Base-by-base conservation (phyloP, 37 sponge, comb jelly and placozoan genomes). In the Bolinopsis microptera region DNA sequence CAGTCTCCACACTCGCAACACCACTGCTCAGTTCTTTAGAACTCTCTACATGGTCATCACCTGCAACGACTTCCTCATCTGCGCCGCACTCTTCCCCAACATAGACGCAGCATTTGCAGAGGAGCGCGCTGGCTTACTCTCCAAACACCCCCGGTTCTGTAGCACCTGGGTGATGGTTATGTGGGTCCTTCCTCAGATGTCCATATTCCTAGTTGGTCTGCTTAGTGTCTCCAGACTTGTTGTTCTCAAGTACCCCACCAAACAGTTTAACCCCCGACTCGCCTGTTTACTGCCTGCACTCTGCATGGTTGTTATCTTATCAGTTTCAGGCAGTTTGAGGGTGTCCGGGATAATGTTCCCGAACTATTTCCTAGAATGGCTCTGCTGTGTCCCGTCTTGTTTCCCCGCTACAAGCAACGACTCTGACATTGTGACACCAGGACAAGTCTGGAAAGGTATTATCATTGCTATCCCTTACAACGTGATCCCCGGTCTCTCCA, bases 11-110 rank as follows among this genome's bases (percentile, higher is more conserved):
- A 33, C 67, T 25, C 90, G 90, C 26, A 86, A 86, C 31, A 24
- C 32, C n/a, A 86, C 32, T 27, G 35, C 22, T 3, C 13, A 86
- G 67, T 86, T 86, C 67, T 86, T 86, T 61, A 86, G 25, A 39
- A 37, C n/a, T 0, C 90, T 86, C 3, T 86, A 86, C 67, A 86
- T 86, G 90, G 90, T 86, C 23, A 86, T 86, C 16, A 33, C 90
- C 30, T 26, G 32, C 3, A 86, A 16, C 30, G 90, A 86, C 67
- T 33, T 86, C 67, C 67, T 86, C 28, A 86, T 86, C 41, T 86
- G 90, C 26, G n/a, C 90, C n/a, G 23, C 67, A 25, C 36, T 86
- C 0, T 35, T 86, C 48, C 30, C 90, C 0, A 38, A 24, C 26
- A 86, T 86, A 24, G 90, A 86, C 32, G 35, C 90, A 16, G 35